Conservation (phyloP, 2,797 vertebrate genomes). For the Scomberomorus guttatus region DNA sequence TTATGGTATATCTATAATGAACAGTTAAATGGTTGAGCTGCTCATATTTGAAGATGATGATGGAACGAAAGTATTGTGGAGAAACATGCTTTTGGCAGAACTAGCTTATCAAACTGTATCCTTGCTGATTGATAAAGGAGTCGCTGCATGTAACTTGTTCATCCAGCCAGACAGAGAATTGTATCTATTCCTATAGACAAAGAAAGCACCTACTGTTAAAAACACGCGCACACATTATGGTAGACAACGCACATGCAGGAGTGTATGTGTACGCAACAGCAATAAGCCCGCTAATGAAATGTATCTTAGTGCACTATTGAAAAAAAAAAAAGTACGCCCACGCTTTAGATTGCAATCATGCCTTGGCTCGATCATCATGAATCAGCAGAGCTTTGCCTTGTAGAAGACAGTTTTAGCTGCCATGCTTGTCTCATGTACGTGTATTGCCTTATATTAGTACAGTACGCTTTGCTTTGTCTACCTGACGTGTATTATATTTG, state of each 20-base stretch:
- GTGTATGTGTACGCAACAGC: slow-evolving; percentile 67
- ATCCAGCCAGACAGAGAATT: slow-evolving; percentile 42
- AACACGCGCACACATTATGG: slow-evolving; percentile 44
- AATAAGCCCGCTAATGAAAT: slow-evolving; percentile 68
- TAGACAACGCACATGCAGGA: slow-evolving; percentile 62
- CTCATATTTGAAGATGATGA: slow-evolving; percentile 20
- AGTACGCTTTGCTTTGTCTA: slow-evolving; percentile 53
- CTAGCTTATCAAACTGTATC: slow-evolving; percentile 29
- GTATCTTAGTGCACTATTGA: slow-evolving; percentile 59
- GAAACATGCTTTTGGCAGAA: slow-evolving; percentile 35
- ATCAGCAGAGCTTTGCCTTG: slow-evolving; percentile 60
- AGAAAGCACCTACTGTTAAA: slow-evolving; percentile 56
- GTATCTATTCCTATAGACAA: slow-evolving; percentile 50
- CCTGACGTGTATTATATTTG: slow-evolving; percentile 18
- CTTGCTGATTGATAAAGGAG: slow-evolving; percentile 39
- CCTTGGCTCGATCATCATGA: slow-evolving; percentile 58
- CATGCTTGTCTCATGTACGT: slow-evolving; percentile 39
- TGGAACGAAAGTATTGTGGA: slow-evolving; percentile 23
- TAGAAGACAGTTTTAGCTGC: slow-evolving; percentile 48
- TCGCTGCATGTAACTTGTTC: slow-evolving; percentile 67
- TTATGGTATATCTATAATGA: slow-evolving; percentile 28
- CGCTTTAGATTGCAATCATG: slow-evolving; percentile 65
- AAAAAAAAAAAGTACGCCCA: slow-evolving; percentile 43
- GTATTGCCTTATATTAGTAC: slow-evolving; percentile 37
- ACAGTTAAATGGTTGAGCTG: slow-evolving; percentile 1